Conservation (phyloP, 1,140 invertebrate species). For the Drosophila setifemur region DNA sequence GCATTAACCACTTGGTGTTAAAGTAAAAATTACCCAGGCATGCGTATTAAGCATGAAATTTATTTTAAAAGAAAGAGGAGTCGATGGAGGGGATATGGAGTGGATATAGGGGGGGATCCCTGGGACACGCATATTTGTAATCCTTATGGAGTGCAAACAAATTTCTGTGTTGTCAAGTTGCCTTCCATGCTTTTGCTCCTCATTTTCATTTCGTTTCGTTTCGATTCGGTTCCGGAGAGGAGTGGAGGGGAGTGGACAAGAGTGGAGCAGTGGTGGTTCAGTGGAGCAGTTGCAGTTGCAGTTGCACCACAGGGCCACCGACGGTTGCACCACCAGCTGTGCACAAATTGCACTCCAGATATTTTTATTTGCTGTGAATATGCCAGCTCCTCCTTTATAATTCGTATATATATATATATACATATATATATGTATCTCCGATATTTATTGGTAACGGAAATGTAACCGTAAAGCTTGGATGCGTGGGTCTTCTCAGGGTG, state of each 20-base stretch:
- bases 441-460: constrained; percentile 43
- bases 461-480: constrained; percentile 24
- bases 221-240: too few species aligned
- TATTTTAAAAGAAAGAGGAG: constrained; percentile 43
- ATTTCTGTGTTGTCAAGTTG: constrained; percentile 76
- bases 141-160: constrained; percentile 81
- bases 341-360: constrained; percentile 77
- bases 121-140: constrained; percentile 64
- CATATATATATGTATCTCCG: background rate
- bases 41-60: constrained; percentile 80
- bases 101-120: background rate
- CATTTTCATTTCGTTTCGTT: constrained; percentile 15
- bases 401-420: background rate
- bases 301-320: constrained; percentile 63
- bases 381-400: constrained; percentile 33
- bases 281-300: constrained; percentile 24
- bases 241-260: too few species aligned
- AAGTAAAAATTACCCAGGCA: constrained; percentile 75
- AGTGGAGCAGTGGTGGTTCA: constrained; percentile 18
- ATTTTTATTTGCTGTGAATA: constrained; percentile 81
- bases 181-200: constrained; percentile 29
- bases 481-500: constrained; percentile 40
- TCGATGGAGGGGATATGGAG: too few species aligned
- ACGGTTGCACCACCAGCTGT: constrained; percentile 78
- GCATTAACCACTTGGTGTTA: constrained; percentile 74